phyloP scores from a whole-genome alignment of 1,140 invertebrate genomes.

The Pseudobourletiella spinata region DNA sequence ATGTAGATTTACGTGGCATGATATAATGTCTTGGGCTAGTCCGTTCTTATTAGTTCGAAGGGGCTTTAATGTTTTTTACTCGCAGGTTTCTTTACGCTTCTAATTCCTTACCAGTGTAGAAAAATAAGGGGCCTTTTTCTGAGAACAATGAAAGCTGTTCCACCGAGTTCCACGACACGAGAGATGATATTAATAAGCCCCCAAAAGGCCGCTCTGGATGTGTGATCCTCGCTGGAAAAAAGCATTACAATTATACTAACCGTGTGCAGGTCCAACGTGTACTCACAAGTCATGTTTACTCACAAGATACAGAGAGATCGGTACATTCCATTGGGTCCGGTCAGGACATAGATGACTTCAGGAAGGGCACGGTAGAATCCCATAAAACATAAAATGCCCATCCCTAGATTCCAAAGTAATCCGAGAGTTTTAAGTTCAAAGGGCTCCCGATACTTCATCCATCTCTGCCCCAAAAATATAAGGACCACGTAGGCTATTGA shows the following conservation, averaged over 20 bases:
- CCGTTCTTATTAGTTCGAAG: too few species aligned
- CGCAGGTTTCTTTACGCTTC: too few species aligned
- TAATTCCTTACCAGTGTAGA: conserved; percentile 33
- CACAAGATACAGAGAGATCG: conserved; percentile 17
- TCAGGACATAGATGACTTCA: conserved; percentile 10
- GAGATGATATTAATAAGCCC: conserved; percentile 23
- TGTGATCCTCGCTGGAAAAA: conserved; percentile 21
- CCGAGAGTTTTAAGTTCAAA: conserved; percentile 20
- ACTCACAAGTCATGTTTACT: background rate
- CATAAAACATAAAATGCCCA: conserved; percentile 18
- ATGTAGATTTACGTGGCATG: too few species aligned
- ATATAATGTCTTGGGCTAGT: too few species aligned
- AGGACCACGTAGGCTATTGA: conserved; percentile 83
- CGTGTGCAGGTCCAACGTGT: background rate
- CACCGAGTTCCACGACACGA: conserved; percentile 26
- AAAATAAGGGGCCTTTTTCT: conserved; percentile 31
- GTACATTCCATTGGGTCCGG: conserved; percentile 11
- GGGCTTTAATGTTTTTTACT: too few species aligned
- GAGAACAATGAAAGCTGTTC: conserved; percentile 30
- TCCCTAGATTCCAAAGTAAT: conserved; percentile 27
- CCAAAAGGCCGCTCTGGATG: conserved; percentile 29
- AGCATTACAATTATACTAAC: background rate
- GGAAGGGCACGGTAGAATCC: conserved; percentile 24
- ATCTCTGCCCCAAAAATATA: conserved; percentile 84
- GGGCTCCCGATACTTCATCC: conserved; percentile 61